These are phyloP conservation scores for Siniperca scherzeri DNA, from an alignment of 2,797 vertebrate genomes.

Conservation along the genomic window DNA sequence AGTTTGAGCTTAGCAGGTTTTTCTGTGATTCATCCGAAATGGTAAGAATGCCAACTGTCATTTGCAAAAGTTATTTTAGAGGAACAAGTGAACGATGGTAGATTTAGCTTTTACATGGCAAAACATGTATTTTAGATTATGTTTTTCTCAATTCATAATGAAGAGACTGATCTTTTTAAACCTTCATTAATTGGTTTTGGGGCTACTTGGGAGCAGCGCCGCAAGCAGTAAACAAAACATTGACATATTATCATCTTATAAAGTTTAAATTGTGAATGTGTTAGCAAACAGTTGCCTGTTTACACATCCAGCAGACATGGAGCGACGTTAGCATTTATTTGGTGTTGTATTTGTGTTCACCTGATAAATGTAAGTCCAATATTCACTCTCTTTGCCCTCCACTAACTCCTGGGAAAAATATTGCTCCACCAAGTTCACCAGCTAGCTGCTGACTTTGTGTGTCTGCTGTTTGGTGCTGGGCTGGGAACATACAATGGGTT, in stretches of 20 bases:
- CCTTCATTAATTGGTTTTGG: not conserved
- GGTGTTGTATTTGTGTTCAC: not conserved
- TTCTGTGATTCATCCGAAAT: constrained; percentile 10
- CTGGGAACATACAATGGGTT: not conserved
- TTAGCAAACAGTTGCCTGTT: not conserved
- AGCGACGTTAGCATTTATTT: not conserved
- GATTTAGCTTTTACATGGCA: not conserved
- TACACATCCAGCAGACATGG: not conserved
- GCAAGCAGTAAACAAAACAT: not conserved
- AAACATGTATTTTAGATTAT: not conserved
- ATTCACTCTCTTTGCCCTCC: not conserved
- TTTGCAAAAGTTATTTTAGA: not conserved
- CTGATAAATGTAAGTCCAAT: not conserved
- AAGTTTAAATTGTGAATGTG: not conserved
- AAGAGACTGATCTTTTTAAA: not conserved
- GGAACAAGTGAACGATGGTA: not conserved
- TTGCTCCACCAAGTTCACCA: not conserved
- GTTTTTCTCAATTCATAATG: not conserved
- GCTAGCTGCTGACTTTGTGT: not conserved
- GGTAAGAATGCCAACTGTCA: not conserved
- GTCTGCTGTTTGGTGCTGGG: not conserved
- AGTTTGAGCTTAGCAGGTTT: constrained; percentile 11
- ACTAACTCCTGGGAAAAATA: not conserved
- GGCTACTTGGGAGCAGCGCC: not conserved
- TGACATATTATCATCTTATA: not conserved